Conservation (phyloP, 2,888 invertebrate species). For the Nasonia oneida region DNA sequence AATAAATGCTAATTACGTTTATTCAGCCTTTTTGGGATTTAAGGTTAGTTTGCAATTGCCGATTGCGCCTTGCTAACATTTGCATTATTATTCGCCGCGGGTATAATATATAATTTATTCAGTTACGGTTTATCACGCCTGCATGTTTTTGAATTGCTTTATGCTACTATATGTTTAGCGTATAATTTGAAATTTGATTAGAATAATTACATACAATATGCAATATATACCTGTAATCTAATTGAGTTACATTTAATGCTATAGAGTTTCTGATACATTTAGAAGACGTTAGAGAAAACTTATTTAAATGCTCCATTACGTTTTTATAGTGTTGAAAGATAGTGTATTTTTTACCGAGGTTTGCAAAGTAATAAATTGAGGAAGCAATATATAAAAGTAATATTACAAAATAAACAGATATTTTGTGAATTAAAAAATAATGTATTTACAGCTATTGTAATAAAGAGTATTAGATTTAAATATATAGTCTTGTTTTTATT, state of each 20-base stretch:
- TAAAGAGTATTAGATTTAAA: slow-evolving; percentile 49
- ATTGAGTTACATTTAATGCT: background rate
- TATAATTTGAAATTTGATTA: background rate
- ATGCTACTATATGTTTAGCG: background rate
- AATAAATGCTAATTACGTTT: slow-evolving; percentile 15
- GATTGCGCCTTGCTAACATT: slow-evolving; percentile 12
- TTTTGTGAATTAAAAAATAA: slow-evolving; percentile 47
- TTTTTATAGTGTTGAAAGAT: slow-evolving; percentile 17
- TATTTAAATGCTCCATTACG: background rate
- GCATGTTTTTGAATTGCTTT: background rate
- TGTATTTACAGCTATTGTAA: slow-evolving; percentile 49
- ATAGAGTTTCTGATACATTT: background rate
- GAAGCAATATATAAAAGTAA: slow-evolving; percentile 34
- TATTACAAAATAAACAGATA: slow-evolving; percentile 36
- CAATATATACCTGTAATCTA: background rate
- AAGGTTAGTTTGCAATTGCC: slow-evolving; percentile 48
- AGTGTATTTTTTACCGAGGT: slow-evolving; percentile 46
- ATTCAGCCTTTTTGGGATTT: background rate
- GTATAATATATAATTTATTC: background rate
- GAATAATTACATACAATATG: background rate
- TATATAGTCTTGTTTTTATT: slow-evolving; percentile 36
- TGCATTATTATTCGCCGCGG: background rate
- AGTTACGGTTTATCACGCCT: background rate
- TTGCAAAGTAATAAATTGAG: slow-evolving; percentile 41
- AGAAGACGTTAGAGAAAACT: background rate